Evolutionary conservation across 2,113 vertebrate genomes (phyloP).

Genomic region (Planiliza haematocheilus): DNA sequence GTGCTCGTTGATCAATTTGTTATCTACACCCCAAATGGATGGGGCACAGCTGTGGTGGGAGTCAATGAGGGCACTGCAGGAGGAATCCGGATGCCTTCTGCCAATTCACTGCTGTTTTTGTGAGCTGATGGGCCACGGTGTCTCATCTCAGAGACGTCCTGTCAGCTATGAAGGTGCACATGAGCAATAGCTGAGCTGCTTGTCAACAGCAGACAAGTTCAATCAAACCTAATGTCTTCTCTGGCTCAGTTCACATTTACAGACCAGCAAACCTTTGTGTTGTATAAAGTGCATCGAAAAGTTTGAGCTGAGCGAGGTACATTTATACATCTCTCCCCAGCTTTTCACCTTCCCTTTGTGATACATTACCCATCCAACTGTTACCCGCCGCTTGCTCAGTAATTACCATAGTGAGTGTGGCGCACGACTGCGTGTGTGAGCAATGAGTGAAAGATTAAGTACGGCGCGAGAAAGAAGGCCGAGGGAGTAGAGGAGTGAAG

Average conservation of each 20-base stretch:
- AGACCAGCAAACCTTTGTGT: neutral
- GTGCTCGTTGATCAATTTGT: constrained; percentile 74
- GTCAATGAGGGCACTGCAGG: constrained; percentile 70
- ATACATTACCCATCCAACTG: constrained; percentile 52
- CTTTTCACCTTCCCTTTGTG: constrained; percentile 44
- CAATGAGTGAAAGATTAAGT: constrained; percentile 60
- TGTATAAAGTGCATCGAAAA: neutral
- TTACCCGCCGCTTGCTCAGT: constrained; percentile 49
- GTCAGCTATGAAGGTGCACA: constrained; percentile 35
- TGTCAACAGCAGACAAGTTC: constrained; percentile 1
- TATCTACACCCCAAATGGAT: constrained; percentile 69
- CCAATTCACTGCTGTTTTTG: constrained; percentile 50
- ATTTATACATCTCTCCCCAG: neutral
- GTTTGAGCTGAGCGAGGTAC: neutral
- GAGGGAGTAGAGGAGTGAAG: constrained; percentile 28
- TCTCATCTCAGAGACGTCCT: constrained; percentile 45
- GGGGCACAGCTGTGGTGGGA: constrained; percentile 75
- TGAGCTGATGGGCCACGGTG: constrained; percentile 30
- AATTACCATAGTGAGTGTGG: constrained; percentile 62
- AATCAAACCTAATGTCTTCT: neutral
- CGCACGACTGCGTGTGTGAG: constrained; percentile 41
- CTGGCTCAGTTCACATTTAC: neutral
- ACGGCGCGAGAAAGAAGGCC: constrained; percentile 36
- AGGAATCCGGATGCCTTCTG: constrained; percentile 67
- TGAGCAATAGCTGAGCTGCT: constrained; percentile 24